Percentiles rank a stretch among this genome's conserved stretches.
Conservation (phyloP, 2,888 invertebrate genomes). For the Brassicogethes aeneus region DNA sequence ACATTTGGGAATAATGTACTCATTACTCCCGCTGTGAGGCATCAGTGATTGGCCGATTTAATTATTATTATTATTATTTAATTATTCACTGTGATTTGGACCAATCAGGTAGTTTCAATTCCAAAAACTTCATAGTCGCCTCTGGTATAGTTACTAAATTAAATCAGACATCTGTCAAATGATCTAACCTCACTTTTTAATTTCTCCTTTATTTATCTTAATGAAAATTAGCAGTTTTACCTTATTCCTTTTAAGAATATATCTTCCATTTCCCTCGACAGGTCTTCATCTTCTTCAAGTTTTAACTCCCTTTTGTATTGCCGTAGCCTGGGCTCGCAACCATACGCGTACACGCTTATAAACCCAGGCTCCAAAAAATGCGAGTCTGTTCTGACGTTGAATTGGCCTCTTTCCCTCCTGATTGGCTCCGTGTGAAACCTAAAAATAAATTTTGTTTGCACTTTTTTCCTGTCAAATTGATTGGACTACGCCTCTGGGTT, state of each 20-base stretch:
- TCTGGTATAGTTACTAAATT: no score
- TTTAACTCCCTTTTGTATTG: conserved; percentile 29
- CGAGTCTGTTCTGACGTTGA: conserved; percentile 69
- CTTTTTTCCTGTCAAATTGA: background rate
- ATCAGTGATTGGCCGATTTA: no score
- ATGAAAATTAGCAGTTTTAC: no score
- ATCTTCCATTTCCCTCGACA: conserved; percentile 75
- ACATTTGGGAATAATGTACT: no score
- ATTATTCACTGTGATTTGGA: no score
- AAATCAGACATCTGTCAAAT: no score
- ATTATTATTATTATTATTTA: no score
- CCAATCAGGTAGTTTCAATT: no score
- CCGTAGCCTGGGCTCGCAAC: conserved; percentile 51
- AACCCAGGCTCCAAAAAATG: conserved; percentile 79
- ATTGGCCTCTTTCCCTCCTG: conserved; percentile 57
- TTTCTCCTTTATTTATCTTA: no score
- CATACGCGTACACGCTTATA: conserved; percentile 77
- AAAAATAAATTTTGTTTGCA: conserved; percentile 10
- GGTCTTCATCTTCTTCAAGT: conserved; percentile 49
- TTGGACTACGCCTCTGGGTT: background rate
- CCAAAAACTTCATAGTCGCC: no score
- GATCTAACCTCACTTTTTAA: no score
- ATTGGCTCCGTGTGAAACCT: conserved; percentile 62
- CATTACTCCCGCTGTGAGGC: no score
- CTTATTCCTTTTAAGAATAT: conserved; percentile 68